These are phyloP conservation scores for Xestia rhomboidea DNA, from an alignment of 2,888 invertebrate genomes.

Conservation along the genomic window DNA sequence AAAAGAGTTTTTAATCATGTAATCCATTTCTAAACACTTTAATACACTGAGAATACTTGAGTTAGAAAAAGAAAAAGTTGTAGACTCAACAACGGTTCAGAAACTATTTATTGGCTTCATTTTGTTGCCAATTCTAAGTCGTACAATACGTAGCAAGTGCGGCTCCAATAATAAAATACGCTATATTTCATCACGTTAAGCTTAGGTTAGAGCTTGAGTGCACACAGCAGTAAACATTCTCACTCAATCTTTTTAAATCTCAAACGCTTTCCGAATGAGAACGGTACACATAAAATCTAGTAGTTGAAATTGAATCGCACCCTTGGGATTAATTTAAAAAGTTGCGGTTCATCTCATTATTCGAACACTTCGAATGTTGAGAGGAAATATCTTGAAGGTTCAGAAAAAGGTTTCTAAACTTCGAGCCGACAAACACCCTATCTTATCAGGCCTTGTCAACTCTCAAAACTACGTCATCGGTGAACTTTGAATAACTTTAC, in stretches of 20 bases:
- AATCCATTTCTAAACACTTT: too few species aligned
- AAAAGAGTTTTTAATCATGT: too few species aligned
- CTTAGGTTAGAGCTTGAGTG: constrained; percentile 32
- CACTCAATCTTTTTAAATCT: constrained; percentile 57
- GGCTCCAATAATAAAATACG: constrained; percentile 53
- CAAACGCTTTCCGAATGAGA: constrained; percentile 37
- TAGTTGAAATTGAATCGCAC: constrained; percentile 26
- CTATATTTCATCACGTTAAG: constrained; percentile 47
- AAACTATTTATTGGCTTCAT: constrained; percentile 34
- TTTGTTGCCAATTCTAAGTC: constrained; percentile 28
- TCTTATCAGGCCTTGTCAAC: not conserved
- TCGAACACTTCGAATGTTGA: constrained; percentile 2
- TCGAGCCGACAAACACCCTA: not conserved
- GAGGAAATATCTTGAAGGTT: not conserved
- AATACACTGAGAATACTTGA: too few species aligned
- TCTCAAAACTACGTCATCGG: constrained; percentile 12
- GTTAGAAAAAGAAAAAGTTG: constrained; percentile 12
- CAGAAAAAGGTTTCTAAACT: not conserved
- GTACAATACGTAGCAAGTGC: constrained; percentile 27
- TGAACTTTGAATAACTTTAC: not conserved
- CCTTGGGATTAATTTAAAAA: constrained; percentile 29
- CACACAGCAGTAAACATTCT: constrained; percentile 46
- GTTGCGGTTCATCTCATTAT: constrained; percentile 14
- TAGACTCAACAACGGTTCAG: constrained; percentile 24
- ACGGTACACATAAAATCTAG: constrained; percentile 39